Percentiles rank a stretch among this genome's conserved stretches.
Evolutionary conservation across 2,113 vertebrate genomes (phyloP).

Genomic region (Arizona elegans): DNA sequence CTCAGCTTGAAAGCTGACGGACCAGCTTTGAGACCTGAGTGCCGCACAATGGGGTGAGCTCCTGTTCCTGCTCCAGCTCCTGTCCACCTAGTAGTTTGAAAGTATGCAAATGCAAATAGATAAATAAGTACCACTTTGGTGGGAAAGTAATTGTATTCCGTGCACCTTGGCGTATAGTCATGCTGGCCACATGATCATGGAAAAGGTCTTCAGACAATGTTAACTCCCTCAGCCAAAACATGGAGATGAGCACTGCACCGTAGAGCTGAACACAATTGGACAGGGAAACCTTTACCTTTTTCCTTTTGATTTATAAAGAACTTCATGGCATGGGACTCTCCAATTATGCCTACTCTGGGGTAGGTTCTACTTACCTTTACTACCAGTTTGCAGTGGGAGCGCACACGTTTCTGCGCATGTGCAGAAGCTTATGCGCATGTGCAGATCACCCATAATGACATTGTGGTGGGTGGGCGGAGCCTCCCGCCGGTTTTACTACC

Average conservation of each 20-base stretch:
- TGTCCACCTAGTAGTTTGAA: background rate
- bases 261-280: background rate
- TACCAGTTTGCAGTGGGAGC: too few species aligned
- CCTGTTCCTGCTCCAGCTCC: background rate
- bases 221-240: background rate
- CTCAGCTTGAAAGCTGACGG: background rate
- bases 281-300: background rate
- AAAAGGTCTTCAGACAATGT: background rate
- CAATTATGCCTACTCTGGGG: background rate
- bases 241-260: background rate
- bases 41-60: accelerated
- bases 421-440: too few species aligned
- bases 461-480: too few species aligned
- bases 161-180: background rate
- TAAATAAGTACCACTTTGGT: background rate
- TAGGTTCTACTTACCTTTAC: too few species aligned
- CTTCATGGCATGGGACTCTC: background rate
- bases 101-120: background rate
- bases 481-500: too few species aligned
- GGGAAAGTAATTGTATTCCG: background rate
- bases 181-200: background rate
- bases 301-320: background rate
- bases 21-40: background rate
- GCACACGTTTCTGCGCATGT: too few species aligned
- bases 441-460: too few species aligned